A percentile compares a stretch with the other conserved stretches of the same genome.
These are phyloP conservation scores for Odontocolon sp. DNA, from an alignment of 2,888 invertebrate genomes.

Conservation along the genomic window DNA sequence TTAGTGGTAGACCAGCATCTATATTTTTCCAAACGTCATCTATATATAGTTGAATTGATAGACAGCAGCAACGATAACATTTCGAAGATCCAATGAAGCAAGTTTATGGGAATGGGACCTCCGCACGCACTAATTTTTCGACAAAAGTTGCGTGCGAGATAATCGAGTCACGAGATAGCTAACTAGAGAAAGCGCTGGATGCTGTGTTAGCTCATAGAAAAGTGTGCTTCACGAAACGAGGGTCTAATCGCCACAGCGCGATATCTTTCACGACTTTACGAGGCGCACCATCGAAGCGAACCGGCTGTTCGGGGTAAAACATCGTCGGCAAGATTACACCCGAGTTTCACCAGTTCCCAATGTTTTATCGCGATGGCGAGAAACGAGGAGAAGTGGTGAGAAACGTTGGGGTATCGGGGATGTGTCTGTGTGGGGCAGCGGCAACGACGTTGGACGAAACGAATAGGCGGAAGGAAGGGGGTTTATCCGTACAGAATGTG, in stretches of 20 bases:
- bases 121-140: neutral
- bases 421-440: constrained; percentile 9
- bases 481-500: constrained; percentile 23
- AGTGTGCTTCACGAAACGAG: constrained; percentile 71
- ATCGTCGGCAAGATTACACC: constrained; percentile 75
- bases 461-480: constrained; percentile 40
- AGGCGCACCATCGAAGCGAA: constrained; percentile 55
- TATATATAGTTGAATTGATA: no score
- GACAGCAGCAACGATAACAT: no score
- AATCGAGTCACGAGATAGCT: neutral
- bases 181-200: neutral
- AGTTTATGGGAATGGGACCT: neutral
- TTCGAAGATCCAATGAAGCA: no score
- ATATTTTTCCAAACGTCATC: no score
- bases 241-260: constrained; percentile 73
- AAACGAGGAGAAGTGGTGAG: constrained; percentile 16
- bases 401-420: constrained; percentile 18
- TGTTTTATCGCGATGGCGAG: constrained; percentile 75
- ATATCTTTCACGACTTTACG: constrained; percentile 74
- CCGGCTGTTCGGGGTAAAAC: constrained; percentile 71
- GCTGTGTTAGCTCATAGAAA: neutral
- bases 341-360: constrained; percentile 75
- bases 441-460: constrained; percentile 33
- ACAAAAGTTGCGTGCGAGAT: no score
- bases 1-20: no score